Percentiles rank a stretch among this genome's conserved stretches.
These are phyloP conservation scores for Morinoia aosen DNA, from an alignment of 2,888 invertebrate genomes.

Conservation along the genomic window DNA sequence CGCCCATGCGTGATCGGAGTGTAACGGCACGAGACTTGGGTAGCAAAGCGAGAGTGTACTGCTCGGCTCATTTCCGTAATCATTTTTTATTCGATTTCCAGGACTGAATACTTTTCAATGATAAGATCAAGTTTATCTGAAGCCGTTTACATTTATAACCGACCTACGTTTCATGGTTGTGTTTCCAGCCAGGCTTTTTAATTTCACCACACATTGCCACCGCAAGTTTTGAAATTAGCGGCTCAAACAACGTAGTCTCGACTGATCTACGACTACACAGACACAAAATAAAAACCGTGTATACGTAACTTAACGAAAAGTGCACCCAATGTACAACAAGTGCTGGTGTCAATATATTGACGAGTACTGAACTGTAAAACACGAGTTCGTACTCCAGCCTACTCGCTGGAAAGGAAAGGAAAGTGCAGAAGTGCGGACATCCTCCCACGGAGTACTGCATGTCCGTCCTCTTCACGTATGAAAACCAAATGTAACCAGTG, in stretches of 20 bases:
- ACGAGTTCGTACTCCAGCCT: neutral
- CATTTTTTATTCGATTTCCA: neutral
- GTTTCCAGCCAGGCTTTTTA: neutral
- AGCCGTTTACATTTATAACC: neutral
- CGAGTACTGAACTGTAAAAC: neutral
- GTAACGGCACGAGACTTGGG: too few species aligned
- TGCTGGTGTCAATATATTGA: neutral
- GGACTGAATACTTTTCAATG: neutral
- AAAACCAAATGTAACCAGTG: neutral
- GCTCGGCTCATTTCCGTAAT: too few species aligned
- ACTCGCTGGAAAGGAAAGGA: neutral
- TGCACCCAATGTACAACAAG: neutral
- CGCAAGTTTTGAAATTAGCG: neutral
- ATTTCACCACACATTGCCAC: neutral
- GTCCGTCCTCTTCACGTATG: neutral
- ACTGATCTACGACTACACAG: neutral
- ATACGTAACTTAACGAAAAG: neutral
- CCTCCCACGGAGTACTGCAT: neutral
- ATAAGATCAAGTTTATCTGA: neutral
- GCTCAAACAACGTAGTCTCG: neutral
- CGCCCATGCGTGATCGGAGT: too few species aligned
- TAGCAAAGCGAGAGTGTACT: too few species aligned
- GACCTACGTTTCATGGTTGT: neutral
- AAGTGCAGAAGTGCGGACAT: neutral
- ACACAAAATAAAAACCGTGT: neutral